Conservation (phyloP, 2,888 invertebrate species). For the Aphidius colemani region DNA sequence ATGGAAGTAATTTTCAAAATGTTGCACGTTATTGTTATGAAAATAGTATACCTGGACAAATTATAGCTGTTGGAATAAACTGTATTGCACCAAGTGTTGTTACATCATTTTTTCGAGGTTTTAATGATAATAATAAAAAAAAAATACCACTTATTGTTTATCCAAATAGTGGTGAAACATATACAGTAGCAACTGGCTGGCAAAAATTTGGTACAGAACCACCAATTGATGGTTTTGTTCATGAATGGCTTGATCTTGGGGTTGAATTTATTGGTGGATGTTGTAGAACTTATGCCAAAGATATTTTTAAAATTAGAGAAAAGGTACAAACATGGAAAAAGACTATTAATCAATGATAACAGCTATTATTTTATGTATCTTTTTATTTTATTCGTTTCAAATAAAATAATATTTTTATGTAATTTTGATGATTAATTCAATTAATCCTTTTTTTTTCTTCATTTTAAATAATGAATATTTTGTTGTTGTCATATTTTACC, state of each 20-base stretch:
- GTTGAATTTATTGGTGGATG: constrained; percentile 87
- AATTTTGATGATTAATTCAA: no score
- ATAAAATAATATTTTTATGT: no score
- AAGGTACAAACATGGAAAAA: constrained; percentile 63
- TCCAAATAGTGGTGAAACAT: constrained; percentile 88
- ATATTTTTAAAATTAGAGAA: constrained; percentile 75
- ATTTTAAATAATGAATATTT: no score
- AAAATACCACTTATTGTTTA: constrained; percentile 80
- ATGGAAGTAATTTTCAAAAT: constrained; percentile 79
- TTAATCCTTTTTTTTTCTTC: no score
- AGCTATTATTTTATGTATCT: no score
- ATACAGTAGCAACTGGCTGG: constrained; percentile 68
- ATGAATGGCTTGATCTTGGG: constrained; percentile 78
- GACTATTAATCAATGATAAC: background rate
- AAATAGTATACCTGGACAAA: constrained; percentile 65
- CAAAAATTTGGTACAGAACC: constrained; percentile 69
- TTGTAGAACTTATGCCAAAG: constrained; percentile 81
- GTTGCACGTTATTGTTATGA: constrained; percentile 71
- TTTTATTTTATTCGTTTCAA: no score
- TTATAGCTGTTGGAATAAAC: constrained; percentile 86
- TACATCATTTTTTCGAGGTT: constrained; percentile 64
- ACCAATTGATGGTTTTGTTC: constrained; percentile 72
- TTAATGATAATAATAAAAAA: constrained; percentile 61
- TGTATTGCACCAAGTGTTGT: constrained; percentile 76
- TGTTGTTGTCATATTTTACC: no score